A percentile compares a stretch with the other conserved stretches of the same genome.
Evolutionary conservation across 2,888 invertebrate genomes (phyloP).

Genomic region (Thereva nobilitata): DNA sequence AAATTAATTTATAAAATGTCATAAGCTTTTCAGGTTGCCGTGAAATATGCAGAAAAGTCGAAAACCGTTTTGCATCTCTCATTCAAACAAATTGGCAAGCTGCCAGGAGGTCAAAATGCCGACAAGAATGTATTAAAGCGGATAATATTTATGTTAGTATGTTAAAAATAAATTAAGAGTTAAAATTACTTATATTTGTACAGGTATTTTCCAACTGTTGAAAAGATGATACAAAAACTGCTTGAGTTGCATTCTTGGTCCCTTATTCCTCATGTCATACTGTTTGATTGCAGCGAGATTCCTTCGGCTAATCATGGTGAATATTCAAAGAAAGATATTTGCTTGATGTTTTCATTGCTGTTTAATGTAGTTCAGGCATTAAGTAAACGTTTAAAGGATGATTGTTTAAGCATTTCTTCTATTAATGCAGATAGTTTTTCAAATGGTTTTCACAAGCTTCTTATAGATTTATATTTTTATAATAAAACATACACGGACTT

Average conservation of each 20-base stretch:
- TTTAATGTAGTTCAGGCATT: neutral
- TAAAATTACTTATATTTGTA: neutral
- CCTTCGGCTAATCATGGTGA: neutral
- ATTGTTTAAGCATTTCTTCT: neutral
- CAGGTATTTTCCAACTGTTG: constrained; percentile 7
- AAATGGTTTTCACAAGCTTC: neutral
- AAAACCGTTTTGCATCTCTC: constrained; percentile 7
- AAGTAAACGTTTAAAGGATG: neutral
- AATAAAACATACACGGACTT: neutral
- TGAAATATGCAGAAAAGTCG: neutral
- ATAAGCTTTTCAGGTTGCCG: neutral
- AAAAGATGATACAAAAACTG: neutral
- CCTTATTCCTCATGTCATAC: neutral
- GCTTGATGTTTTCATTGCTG: neutral
- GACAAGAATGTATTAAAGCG: neutral
- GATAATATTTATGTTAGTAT: constrained; percentile 16
- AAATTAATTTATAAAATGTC: neutral
- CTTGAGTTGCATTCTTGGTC: constrained; percentile 17
- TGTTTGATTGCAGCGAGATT: neutral
- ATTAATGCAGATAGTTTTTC: neutral
- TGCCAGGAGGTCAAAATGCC: neutral
- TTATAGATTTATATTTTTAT: constrained; percentile 19
- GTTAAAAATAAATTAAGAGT: neutral
- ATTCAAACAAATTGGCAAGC: neutral
- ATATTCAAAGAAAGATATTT: neutral